Evolutionary conservation across 2,888 invertebrate genomes (phyloP).

Genomic region (Leptura quadrifasciata): DNA sequence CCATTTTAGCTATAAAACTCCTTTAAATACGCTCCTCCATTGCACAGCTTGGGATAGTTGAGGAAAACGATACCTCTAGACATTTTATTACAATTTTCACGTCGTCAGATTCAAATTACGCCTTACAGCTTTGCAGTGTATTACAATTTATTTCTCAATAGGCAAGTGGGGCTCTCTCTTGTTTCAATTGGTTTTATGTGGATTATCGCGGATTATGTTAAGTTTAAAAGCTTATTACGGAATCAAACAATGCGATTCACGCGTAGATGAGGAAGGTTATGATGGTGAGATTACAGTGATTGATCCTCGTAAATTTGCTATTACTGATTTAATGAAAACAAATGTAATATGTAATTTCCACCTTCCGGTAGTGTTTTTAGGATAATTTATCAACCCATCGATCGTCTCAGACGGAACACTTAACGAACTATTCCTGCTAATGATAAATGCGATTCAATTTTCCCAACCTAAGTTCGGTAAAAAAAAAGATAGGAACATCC

Average conservation of each 20-base stretch:
- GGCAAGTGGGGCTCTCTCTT: neutral
- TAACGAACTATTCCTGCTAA: no score
- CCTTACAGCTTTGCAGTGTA: constrained; percentile 4
- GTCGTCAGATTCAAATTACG: constrained; percentile 20
- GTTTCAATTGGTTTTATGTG: constrained; percentile 6
- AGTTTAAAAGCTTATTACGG: constrained; percentile 1
- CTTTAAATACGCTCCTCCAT: neutral
- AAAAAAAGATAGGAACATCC: no score
- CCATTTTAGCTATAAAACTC: neutral
- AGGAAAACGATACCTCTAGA: neutral
- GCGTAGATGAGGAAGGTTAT: neutral
- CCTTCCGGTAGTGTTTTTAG: no score
- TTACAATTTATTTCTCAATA: constrained; percentile 11
- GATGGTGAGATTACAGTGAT: neutral
- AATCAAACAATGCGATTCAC: neutral
- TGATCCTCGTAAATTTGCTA: neutral
- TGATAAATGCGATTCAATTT: no score
- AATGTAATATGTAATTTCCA: no score
- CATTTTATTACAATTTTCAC: constrained; percentile 16
- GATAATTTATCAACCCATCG: no score
- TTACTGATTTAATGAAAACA: neutral
- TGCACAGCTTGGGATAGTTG: neutral
- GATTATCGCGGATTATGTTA: constrained; percentile 5
- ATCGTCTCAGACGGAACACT: no score
- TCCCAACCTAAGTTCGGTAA: no score